phyloP scores from a whole-genome alignment of 2,797 vertebrate species.

The Galaxias olidus region DNA sequence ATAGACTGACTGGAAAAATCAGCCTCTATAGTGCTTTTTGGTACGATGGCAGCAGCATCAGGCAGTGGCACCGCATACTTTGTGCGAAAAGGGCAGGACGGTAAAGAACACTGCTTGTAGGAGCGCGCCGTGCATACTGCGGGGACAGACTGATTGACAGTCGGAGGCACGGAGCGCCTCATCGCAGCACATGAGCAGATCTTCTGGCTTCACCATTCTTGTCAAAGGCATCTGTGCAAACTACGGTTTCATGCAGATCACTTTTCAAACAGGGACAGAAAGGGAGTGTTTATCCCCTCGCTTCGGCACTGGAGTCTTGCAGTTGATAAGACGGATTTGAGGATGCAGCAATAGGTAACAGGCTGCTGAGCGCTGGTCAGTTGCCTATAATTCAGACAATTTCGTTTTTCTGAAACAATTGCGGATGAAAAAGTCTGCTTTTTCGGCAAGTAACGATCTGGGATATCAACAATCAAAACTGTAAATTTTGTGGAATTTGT shows the following conservation, averaged over 20 bases:
- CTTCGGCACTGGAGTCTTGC: conserved; percentile 29
- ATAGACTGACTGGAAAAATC: background rate
- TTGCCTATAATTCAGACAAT: no score
- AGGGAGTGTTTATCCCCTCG: conserved; percentile 36
- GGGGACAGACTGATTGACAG: conserved; percentile 63
- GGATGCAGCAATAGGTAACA: conserved; percentile 31
- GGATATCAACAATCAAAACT: no score
- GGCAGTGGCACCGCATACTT: conserved; percentile 35
- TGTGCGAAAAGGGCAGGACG: conserved; percentile 35
- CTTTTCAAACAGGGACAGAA: conserved; percentile 40
- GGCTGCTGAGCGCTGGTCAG: background rate
- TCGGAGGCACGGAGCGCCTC: conserved; percentile 53
- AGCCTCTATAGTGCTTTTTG: background rate
- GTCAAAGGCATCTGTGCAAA: conserved; percentile 56
- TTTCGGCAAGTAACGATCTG: no score
- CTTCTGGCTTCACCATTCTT: conserved; percentile 38
- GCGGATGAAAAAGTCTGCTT: no score
- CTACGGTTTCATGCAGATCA: conserved; percentile 39
- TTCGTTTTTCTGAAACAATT: no score
- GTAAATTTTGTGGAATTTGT: no score
- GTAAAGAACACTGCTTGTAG: conserved; percentile 14
- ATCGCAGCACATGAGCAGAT: conserved; percentile 51
- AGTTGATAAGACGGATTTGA: conserved; percentile 15
- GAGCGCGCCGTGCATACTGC: conserved; percentile 54
- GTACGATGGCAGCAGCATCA: conserved; percentile 28